Evolutionary conservation across 2,113 vertebrate species (phyloP).

Genomic region (Melanerpes formicivorus): DNA sequence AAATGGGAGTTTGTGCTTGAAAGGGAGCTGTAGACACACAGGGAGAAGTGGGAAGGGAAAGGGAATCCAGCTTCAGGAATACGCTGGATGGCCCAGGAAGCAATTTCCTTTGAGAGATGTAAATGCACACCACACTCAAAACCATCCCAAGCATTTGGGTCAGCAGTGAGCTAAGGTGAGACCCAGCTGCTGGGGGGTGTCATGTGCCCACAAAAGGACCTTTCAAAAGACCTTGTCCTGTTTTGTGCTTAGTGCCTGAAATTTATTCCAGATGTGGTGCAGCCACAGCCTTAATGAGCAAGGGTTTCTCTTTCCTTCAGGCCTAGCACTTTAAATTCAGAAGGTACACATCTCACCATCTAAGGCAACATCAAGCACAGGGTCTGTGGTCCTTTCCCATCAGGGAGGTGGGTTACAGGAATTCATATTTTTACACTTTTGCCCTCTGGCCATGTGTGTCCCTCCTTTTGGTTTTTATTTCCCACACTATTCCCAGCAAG

Average conservation of each 20-base stretch:
- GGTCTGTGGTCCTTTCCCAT: background rate
- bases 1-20: conserved; percentile 16
- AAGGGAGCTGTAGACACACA: conserved; percentile 20
- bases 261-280: background rate
- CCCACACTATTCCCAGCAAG: background rate
- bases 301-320: background rate
- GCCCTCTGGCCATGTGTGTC: background rate
- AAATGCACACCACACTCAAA: background rate
- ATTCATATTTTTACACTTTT: background rate
- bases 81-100: background rate
- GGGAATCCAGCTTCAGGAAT: conserved; percentile 39
- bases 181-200: background rate
- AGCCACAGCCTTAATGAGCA: background rate
- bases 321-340: background rate
- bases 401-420: background rate
- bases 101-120: conserved; percentile 5
- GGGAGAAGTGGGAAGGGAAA: background rate
- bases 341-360: background rate
- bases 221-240: background rate
- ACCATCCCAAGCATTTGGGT: background rate
- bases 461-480: background rate
- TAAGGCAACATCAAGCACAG: background rate
- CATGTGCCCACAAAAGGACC: background rate
- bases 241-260: background rate
- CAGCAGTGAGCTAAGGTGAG: background rate